Evolutionary conservation across 1,140 invertebrate species (phyloP).

Genomic region (Trachymyrmex cornetzi): DNA sequence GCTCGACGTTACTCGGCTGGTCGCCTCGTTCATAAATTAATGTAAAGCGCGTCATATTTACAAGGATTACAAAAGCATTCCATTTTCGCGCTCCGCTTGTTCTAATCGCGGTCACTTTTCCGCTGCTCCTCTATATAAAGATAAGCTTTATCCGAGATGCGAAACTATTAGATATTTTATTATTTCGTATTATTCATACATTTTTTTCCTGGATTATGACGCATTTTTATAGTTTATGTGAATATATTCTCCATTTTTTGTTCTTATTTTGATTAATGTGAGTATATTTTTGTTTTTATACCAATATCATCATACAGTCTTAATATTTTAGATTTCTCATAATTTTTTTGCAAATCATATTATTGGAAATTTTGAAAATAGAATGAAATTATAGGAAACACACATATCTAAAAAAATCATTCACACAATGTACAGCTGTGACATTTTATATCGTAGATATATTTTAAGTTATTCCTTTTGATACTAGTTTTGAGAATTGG

Average conservation of each 20-base stretch:
- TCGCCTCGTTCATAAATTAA: slow-evolving; percentile 75
- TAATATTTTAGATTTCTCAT: not conserved
- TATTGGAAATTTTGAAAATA: not conserved
- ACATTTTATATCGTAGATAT: not conserved
- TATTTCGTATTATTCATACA: not conserved
- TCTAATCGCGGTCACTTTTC: slow-evolving; percentile 28
- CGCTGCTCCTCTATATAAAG: not conserved
- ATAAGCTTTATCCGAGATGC: not conserved
- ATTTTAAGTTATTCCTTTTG: not conserved
- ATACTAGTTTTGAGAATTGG: not conserved
- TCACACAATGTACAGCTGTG: not conserved
- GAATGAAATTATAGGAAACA: not conserved
- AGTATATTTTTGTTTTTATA: not conserved
- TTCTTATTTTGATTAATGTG: not conserved
- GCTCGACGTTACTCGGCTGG: slow-evolving; percentile 62
- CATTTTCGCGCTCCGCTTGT: slow-evolving; percentile 44
- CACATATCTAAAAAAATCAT: not conserved
- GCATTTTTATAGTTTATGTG: not conserved
- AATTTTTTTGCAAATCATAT: not conserved
- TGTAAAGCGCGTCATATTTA: slow-evolving; percentile 76
- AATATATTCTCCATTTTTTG: not conserved
- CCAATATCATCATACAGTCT: not conserved
- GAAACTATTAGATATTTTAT: not conserved
- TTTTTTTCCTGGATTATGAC: not conserved
- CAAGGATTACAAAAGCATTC: slow-evolving; percentile 64